These are phyloP conservation scores for Porphyrio hochstetteri DNA, from an alignment of 2,113 vertebrate species.

Conservation along the genomic window DNA sequence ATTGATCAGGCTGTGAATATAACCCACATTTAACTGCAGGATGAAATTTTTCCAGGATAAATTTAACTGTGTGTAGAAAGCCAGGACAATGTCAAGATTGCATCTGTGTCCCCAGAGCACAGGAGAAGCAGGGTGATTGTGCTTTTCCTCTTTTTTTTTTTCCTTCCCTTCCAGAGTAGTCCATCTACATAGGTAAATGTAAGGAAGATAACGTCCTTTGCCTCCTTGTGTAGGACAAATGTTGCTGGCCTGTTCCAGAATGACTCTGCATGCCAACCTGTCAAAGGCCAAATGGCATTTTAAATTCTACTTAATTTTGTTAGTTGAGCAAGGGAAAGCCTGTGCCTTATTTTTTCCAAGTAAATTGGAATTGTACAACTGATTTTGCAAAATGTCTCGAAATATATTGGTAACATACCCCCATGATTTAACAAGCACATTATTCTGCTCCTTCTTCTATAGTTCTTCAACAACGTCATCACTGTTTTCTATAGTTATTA, in stretches of 20 bases:
- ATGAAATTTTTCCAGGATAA: not conserved
- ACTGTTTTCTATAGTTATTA: not conserved
- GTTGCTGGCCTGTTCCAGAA: not conserved
- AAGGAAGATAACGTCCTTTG: not conserved
- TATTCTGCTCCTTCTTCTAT: not conserved
- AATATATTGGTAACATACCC: not conserved
- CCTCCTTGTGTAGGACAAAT: not conserved
- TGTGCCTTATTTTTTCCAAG: not conserved
- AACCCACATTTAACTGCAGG: not conserved
- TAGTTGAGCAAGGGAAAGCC: not conserved
- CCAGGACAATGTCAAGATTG: not conserved
- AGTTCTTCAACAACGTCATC: not conserved
- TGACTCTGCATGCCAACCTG: not conserved
- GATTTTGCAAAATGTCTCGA: not conserved
- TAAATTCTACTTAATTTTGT: not conserved
- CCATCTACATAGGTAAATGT: not conserved
- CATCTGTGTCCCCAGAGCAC: not conserved
- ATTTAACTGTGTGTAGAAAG: not conserved
- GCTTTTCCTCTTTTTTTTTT: not conserved
- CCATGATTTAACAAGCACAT: not conserved
- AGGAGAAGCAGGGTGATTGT: not conserved
- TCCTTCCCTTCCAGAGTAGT: not conserved
- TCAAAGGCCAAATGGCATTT: not conserved
- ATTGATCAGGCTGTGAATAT: not conserved
- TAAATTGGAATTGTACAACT: not conserved